Conservation (phyloP, 2,113 vertebrate genomes). For the Pelodiscus sinensis region DNA sequence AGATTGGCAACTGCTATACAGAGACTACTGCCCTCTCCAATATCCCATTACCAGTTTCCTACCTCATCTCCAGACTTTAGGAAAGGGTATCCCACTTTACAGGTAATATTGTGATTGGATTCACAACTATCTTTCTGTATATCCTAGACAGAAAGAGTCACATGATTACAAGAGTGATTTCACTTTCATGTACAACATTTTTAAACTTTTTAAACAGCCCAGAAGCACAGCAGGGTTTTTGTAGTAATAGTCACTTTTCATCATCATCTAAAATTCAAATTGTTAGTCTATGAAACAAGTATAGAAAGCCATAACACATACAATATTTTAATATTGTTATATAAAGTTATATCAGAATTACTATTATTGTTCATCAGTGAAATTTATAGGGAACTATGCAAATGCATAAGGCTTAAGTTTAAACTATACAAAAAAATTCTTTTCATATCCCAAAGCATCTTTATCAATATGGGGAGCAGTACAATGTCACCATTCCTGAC, state of each 20-base stretch:
- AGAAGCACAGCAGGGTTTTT: not conserved
- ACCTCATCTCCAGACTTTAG: slow-evolving; percentile 84
- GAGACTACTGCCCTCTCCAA: not conserved
- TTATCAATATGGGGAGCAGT: not conserved
- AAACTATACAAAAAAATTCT: not conserved
- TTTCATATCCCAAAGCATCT: not conserved
- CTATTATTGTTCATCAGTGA: not conserved
- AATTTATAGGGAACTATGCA: not conserved
- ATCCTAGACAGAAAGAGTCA: slow-evolving; percentile 73
- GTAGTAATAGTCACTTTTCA: not conserved
- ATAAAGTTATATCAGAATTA: not conserved
- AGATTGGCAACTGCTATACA: not conserved
- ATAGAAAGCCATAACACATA: not conserved
- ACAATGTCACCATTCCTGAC: not conserved
- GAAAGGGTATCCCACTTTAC: slow-evolving; percentile 94
- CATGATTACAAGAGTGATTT: slow-evolving; percentile 26
- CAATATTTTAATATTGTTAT: not conserved
- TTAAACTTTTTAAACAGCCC: not conserved
- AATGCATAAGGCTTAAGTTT: not conserved
- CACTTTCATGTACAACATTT: not conserved
- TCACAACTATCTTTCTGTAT: slow-evolving; percentile 87
- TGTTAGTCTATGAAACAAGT: not conserved
- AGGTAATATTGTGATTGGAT: slow-evolving; percentile 85
- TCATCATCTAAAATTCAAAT: not conserved
- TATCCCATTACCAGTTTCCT: slow-evolving; percentile 15